Evolutionary conservation across 2,888 invertebrate species (phyloP), one percentile per base, ranked within the genome.

Genomic region (Caenorhabditis wallacei): DNA sequence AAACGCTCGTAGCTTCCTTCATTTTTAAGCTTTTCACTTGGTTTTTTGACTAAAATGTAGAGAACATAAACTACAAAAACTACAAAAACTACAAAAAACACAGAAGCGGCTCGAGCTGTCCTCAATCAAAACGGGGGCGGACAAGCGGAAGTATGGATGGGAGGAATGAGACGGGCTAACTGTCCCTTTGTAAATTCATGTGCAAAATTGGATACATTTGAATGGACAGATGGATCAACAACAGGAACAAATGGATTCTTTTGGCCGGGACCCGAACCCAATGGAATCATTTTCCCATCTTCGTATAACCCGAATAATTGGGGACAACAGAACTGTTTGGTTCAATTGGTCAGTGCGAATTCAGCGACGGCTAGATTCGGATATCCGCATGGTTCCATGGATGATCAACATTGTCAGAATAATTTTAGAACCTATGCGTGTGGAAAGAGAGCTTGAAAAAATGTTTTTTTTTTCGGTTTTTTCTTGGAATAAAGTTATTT

Each of bases 151-250:
- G 37, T 72, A 20, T 72, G 72, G 72, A 20, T 72, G 0, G 72
- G 54, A 0, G 72, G 40, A 1, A 2, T 8, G 1, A 5, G 72
- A 8, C 24, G 24, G 1, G 0, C 63, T 0, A 11, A 20, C 1
- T 72, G 72, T n/a, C 37, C 63, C 0, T 2, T 2, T 4, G 18
- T 1, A 40, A 13, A n/a, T 0, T 8, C 26, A 0, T 72, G 72
- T 11, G 16, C 26, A 0, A 24, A 53, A 1, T 4, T 26, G 3
- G 22, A 63, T 18, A 51, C 61, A 4, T 72, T 72, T 61, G 8
- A 54, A 40, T 72, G 72, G 72, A 72, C 72, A 1, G 72, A 72
- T 20, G 54, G 54, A 13, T 13, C 16, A 8, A 63, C 72, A 1
- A 72, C 61, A 13, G 72, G 72, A 7, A 63, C 24, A 1, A 63